Conservation (phyloP, 2,888 invertebrate species). For the Julus scanicus region DNA sequence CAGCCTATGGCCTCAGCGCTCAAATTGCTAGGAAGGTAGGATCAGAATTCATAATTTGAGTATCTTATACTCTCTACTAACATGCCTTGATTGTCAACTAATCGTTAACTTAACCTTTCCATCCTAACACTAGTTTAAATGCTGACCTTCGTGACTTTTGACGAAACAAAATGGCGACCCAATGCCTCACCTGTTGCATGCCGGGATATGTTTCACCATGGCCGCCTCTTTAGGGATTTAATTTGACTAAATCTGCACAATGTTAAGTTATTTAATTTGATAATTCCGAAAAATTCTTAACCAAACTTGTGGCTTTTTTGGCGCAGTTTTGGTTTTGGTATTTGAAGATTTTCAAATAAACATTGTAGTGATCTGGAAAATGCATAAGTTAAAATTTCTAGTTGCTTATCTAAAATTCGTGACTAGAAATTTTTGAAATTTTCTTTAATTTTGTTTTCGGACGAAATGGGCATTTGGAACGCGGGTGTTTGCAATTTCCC, state of each 20-base stretch:
- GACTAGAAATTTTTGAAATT: too few species aligned
- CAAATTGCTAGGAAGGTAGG: slow-evolving; percentile 64
- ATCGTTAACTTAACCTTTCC: neutral
- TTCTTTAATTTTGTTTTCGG: neutral
- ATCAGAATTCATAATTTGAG: neutral
- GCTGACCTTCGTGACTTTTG: neutral
- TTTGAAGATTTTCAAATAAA: too few species aligned
- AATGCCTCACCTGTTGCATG: neutral
- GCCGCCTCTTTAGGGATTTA: neutral
- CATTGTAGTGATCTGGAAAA: too few species aligned
- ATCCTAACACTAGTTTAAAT: too few species aligned
- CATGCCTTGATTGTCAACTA: neutral
- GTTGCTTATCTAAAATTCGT: too few species aligned
- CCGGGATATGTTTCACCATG: neutral
- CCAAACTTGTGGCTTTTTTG: too few species aligned
- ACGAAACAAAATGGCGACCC: neutral
- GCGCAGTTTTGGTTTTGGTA: too few species aligned
- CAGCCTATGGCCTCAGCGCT: slow-evolving; percentile 64
- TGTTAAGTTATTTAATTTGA: too few species aligned
- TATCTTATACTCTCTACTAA: neutral
- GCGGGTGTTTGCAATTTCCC: too few species aligned
- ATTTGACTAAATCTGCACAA: too few species aligned
- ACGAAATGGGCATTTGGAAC: neutral
- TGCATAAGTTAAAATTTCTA: too few species aligned
- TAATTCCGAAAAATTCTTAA: too few species aligned